These are phyloP conservation scores for Cherax destructor DNA, from an alignment of 1,140 invertebrate species.

Conservation along the genomic window DNA sequence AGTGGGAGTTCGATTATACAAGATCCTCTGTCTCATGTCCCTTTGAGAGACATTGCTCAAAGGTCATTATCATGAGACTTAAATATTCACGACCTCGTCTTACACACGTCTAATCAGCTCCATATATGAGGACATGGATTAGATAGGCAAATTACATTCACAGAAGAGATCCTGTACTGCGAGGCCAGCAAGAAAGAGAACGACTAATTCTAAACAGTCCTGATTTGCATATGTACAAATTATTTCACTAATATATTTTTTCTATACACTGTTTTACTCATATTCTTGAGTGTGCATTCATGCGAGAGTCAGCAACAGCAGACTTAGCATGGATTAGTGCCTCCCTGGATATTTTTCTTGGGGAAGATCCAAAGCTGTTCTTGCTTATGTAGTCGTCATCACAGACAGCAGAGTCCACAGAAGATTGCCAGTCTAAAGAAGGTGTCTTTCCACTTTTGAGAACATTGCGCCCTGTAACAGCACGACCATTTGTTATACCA, in stretches of 20 bases:
- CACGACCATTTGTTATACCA: constrained; percentile 65
- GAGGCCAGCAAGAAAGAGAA: background rate
- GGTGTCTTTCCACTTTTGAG: constrained; percentile 65
- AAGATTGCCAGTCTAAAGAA: constrained; percentile 70
- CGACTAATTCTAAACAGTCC: background rate
- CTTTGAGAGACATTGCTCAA: constrained; percentile 22
- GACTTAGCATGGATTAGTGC: constrained; percentile 52
- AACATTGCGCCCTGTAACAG: constrained; percentile 65
- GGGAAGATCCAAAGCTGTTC: constrained; percentile 53
- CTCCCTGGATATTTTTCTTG: constrained; percentile 59
- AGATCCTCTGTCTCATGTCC: constrained; percentile 7
- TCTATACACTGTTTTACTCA: constrained; percentile 25
- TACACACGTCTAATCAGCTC: constrained; percentile 22
- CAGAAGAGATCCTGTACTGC: background rate
- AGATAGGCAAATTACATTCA: constrained; percentile 18
- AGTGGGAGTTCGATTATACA: background rate
- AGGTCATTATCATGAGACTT: constrained; percentile 9
- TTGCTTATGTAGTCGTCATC: constrained; percentile 65
- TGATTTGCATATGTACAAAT: background rate
- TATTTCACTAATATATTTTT: background rate
- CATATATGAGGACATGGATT: constrained; percentile 46
- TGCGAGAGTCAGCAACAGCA: constrained; percentile 32
- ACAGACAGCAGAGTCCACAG: constrained; percentile 68
- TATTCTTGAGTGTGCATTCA: constrained; percentile 64
- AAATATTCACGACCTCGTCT: constrained; percentile 35